Evolutionary conservation across 1,140 invertebrate species (phyloP).

Genomic region (Eurosta solidaginis): DNA sequence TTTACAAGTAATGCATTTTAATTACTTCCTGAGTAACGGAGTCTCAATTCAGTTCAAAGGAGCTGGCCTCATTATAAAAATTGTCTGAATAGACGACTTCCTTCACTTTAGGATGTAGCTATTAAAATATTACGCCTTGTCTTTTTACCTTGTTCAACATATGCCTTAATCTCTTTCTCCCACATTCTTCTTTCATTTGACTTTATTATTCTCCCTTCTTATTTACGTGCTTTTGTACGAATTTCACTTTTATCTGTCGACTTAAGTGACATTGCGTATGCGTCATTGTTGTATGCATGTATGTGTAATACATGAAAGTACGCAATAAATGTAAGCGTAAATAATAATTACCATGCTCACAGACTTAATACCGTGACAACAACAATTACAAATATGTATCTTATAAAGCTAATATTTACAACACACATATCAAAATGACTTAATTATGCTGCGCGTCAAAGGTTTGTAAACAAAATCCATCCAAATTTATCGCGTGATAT

Average conservation of each 20-base stretch:
- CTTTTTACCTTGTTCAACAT: too few relatives aligned
- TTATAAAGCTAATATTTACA: constrained; percentile 8
- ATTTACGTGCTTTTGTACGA: too few relatives aligned
- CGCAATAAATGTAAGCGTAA: constrained; percentile 20
- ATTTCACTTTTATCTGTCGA: neutral
- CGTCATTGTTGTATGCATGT: neutral
- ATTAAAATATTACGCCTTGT: too few relatives aligned
- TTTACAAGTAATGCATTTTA: neutral
- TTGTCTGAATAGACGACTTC: too few relatives aligned
- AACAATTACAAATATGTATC: neutral
- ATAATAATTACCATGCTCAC: constrained; percentile 24
- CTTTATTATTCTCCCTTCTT: too few relatives aligned
- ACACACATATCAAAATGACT: constrained; percentile 16
- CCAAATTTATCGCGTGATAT: constrained; percentile 19
- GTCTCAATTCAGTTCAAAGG: too few relatives aligned
- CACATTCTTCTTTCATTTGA: too few relatives aligned
- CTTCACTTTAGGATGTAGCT: too few relatives aligned
- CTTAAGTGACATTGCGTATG: too few relatives aligned
- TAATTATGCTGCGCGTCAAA: constrained; percentile 18
- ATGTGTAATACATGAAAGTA: neutral
- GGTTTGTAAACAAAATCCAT: constrained; percentile 13
- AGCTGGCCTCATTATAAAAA: too few relatives aligned
- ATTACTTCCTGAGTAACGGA: neutral
- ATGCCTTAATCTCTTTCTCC: too few relatives aligned
- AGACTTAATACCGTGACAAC: neutral